Evolutionary conservation across 2,113 vertebrate genomes (phyloP).

Genomic region (Clarias macrocephalus): DNA sequence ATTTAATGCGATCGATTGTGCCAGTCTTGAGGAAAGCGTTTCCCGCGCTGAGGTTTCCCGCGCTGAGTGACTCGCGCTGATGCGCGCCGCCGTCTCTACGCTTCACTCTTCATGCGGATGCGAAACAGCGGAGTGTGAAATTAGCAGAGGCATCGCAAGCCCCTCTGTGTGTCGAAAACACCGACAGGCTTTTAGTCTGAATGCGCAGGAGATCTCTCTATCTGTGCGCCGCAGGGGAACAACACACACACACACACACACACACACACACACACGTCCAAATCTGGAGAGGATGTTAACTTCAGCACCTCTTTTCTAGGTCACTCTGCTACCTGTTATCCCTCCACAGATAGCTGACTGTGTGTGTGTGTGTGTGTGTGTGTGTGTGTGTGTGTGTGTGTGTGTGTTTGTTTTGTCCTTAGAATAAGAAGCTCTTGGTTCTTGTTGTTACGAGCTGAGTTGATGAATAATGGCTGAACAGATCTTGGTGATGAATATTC

Average conservation of each 20-base stretch:
- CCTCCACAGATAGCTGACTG: neutral
- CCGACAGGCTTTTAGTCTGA: slow-evolving; percentile 49
- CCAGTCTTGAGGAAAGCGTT: neutral
- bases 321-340: neutral
- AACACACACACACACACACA: neutral
- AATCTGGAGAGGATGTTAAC: slow-evolving; percentile 45
- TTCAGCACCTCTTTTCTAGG: slow-evolving; percentile 11
- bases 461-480: slow-evolving; percentile 34
- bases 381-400: neutral
- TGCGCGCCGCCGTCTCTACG: neutral
- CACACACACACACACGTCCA: neutral
- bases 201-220: slow-evolving; percentile 33
- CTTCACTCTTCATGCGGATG: slow-evolving; percentile 23
- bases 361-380: neutral
- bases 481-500: slow-evolving; percentile 45
- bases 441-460: neutral
- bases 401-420: neutral
- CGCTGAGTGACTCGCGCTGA: neutral
- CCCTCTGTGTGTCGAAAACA: slow-evolving; percentile 18
- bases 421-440: neutral
- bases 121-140: slow-evolving; percentile 45
- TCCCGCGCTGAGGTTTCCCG: neutral
- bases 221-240: slow-evolving; percentile 13
- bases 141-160: slow-evolving; percentile 17
- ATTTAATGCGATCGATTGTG: neutral